Conservation (phyloP, 92 coral and sea anemone species). For the Palythoa grandis region DNA sequence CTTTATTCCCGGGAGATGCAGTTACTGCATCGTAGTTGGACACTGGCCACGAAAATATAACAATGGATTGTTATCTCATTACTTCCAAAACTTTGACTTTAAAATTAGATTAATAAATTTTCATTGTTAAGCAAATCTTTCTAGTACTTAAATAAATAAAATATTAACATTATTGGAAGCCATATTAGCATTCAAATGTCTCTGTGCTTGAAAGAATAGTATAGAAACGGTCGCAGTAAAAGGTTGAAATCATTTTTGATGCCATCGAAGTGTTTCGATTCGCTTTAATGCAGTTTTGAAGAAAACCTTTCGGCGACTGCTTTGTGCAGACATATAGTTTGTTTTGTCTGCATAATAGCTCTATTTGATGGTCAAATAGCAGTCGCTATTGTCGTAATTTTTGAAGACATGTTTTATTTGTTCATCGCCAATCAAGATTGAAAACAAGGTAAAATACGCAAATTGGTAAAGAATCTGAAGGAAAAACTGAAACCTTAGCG, state of each 20-base stretch:
- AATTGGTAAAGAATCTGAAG: constrained; percentile 10
- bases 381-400: constrained; percentile 15
- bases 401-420: background rate
- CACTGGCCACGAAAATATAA: background rate
- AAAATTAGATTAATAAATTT: constrained; percentile 32
- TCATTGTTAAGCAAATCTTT: constrained; percentile 48
- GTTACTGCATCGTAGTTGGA: constrained; percentile 1
- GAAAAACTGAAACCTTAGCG: background rate
- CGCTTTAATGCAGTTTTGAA: background rate
- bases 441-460: background rate
- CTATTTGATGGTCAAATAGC: constrained; percentile 39
- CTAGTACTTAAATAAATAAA: constrained; percentile 36
- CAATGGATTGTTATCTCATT: background rate
- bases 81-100: constrained; percentile 27
- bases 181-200: background rate
- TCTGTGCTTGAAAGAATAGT: background rate
- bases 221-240: background rate
- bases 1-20: background rate
- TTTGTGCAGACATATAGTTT: background rate
- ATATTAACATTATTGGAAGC: constrained; percentile 23
- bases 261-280: background rate
- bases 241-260: background rate
- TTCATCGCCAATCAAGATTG: background rate
- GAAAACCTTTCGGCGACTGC: constrained; percentile 11
- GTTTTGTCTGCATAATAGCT: constrained; percentile 37